Evolutionary conservation across 2,797 vertebrate species (phyloP).

Genomic region (Threskiornis aethiopicus): DNA sequence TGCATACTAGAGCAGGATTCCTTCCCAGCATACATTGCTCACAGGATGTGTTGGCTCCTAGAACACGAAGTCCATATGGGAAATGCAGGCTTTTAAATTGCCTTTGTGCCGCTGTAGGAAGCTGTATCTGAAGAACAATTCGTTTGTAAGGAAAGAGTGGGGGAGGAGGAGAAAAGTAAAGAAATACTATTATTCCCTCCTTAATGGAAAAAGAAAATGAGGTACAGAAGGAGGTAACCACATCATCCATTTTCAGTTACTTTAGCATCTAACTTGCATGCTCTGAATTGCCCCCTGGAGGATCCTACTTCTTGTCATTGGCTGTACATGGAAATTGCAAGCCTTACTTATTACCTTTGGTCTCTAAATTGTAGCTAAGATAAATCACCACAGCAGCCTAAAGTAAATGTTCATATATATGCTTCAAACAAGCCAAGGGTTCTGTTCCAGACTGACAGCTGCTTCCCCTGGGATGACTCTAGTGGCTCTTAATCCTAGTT

Average conservation of each 20-base stretch:
- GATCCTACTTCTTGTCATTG: constrained; percentile 11
- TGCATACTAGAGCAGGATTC: not conserved
- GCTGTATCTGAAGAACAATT: not conserved
- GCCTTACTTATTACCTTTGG: constrained; percentile 19
- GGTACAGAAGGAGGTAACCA: not conserved
- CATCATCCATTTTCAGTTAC: constrained; percentile 29
- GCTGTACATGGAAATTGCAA: not conserved
- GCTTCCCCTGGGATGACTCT: not conserved
- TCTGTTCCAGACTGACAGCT: constrained; percentile 17
- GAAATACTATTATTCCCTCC: not conserved
- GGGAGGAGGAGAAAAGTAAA: not conserved
- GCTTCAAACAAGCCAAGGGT: not conserved
- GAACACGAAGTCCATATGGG: not conserved
- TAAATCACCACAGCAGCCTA: constrained; percentile 1
- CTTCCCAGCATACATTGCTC: not conserved
- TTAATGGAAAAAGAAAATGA: constrained; percentile 22
- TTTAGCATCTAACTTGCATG: constrained; percentile 1
- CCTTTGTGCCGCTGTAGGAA: not conserved
- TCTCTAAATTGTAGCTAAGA: constrained; percentile 25
- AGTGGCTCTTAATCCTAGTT: not conserved
- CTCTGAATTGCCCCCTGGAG: constrained; percentile 22
- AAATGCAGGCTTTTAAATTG: not conserved
- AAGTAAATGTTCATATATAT: not conserved
- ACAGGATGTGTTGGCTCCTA: not conserved
- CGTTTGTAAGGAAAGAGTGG: not conserved